Evolutionary conservation across 37 sponge, comb jelly and placozoan genomes (phyloP), one percentile per base, ranked within the genome.

Genomic region (Tethya wilhelma): DNA sequence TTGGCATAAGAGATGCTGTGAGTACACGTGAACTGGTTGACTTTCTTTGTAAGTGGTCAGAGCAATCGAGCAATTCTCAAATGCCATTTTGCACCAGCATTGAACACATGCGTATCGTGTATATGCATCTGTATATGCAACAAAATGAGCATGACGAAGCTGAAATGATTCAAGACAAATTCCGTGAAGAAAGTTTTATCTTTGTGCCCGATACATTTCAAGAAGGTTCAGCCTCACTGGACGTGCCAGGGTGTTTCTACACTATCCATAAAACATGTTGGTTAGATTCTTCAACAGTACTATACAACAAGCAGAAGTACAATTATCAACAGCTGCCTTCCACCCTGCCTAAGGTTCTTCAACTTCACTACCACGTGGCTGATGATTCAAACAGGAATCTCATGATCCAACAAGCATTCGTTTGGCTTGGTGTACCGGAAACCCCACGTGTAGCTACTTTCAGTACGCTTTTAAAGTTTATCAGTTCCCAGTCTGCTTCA

Each of bases 41-140:
- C 22, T 37, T 62, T 44, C 67, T 86, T 2, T 12, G 29, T 12
- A n/a, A 53, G 67, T 86, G 86, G 86, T 75, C 84, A 1, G 39
- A 79, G 39, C 5, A 22, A 4, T 45, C 55, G n/a, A 46, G 55
- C 0, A 22, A 60, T 36, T 3, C 29, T 9, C 46, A 11, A 19
- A 28, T 2, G 28, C 43, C 39, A 2, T 86, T 86, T 22, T 8
- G 41, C 12, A 62, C 86, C 49, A 73, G 73, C 56, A 71, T 86
- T 60, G 65, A 73, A 31, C 86, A 86, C 66, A 86, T 86, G 86
- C 53, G 32, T 38, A 0, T 45, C 2, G 86, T 86, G 29, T 59
- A 62, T 39, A 44, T 66, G 22, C 65, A 60, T 46, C 80, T 73
- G 75, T 60, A 29, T 33, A 26, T 20, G 0, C 23, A 28, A 0